phyloP scores from a whole-genome alignment of 2,888 invertebrate species.

The Lepetodrilus schrolli region DNA sequence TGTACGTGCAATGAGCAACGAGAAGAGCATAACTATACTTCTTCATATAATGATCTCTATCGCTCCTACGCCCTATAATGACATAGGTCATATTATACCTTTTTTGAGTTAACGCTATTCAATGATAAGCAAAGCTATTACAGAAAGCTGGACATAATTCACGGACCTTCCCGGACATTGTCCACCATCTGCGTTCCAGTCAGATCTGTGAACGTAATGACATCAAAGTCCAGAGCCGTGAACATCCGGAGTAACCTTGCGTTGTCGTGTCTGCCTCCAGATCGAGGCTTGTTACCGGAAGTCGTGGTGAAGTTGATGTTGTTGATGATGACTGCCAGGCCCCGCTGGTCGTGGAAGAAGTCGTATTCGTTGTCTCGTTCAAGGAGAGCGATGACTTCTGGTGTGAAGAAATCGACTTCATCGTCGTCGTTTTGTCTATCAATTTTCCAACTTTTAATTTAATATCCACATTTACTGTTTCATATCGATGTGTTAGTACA shows the following conservation, averaged over 20 bases:
- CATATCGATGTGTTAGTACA: too few relatives aligned
- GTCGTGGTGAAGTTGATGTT: slow-evolving; percentile 36
- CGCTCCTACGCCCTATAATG: too few relatives aligned
- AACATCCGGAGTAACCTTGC: slow-evolving; percentile 32
- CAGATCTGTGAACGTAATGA: slow-evolving; percentile 36
- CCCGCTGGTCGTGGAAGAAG: slow-evolving; percentile 38
- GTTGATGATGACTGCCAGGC: slow-evolving; percentile 45
- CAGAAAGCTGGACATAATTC: too few relatives aligned
- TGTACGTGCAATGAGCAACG: too few relatives aligned
- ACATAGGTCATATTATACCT: too few relatives aligned
- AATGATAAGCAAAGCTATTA: too few relatives aligned
- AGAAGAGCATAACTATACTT: too few relatives aligned
- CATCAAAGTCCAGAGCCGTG: slow-evolving; percentile 36
- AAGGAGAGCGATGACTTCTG: neutral
- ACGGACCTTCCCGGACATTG: slow-evolving; percentile 33
- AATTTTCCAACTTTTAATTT: too few relatives aligned
- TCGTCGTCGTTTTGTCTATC: too few relatives aligned
- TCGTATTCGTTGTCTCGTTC: slow-evolving; percentile 35
- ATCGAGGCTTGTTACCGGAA: slow-evolving; percentile 1
- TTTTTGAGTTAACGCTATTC: too few relatives aligned
- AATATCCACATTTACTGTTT: too few relatives aligned
- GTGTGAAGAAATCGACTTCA: neutral
- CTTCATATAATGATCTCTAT: too few relatives aligned
- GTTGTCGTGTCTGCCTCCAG: slow-evolving; percentile 35
- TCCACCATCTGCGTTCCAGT: slow-evolving; percentile 33